phyloP scores from a whole-genome alignment of 2,113 vertebrate species.

The Neogale vison region DNA sequence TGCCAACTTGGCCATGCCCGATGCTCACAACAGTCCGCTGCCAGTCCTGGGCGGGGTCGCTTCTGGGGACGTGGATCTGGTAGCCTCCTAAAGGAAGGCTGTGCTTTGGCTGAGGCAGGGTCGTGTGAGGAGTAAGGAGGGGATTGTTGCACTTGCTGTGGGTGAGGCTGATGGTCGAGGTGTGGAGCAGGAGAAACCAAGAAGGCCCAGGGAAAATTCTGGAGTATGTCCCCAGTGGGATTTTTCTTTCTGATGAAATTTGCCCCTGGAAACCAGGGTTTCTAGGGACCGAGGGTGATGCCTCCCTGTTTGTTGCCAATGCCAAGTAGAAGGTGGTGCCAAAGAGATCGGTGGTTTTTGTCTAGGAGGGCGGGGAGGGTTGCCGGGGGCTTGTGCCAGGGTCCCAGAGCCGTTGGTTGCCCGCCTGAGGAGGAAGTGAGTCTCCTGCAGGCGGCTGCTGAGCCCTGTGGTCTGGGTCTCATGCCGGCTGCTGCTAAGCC shows the following conservation, averaged over 20 bases:
- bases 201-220: not conserved
- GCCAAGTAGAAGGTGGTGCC: slow-evolving; percentile 30
- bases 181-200: not conserved
- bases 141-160: rapidly evolving
- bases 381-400: not conserved
- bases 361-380: not conserved
- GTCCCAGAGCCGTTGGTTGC: not conserved
- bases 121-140: rapidly evolving
- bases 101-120: not conserved
- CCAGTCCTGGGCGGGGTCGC: not conserved
- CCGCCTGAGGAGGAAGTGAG: not conserved
- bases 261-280: not conserved
- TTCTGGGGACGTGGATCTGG: not conserved
- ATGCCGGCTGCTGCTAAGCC: slow-evolving; percentile 40
- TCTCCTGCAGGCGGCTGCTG: not conserved
- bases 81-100: not conserved
- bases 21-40: not conserved
- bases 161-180: not conserved
- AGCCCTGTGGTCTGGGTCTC: not conserved
- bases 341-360: slow-evolving; percentile 38
- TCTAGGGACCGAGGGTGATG: not conserved
- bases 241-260: slow-evolving; percentile 18
- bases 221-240: not conserved
- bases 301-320: not conserved
- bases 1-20: not conserved